phyloP scores from a whole-genome alignment of 2,888 invertebrate species.

The Rotaria socialis region DNA sequence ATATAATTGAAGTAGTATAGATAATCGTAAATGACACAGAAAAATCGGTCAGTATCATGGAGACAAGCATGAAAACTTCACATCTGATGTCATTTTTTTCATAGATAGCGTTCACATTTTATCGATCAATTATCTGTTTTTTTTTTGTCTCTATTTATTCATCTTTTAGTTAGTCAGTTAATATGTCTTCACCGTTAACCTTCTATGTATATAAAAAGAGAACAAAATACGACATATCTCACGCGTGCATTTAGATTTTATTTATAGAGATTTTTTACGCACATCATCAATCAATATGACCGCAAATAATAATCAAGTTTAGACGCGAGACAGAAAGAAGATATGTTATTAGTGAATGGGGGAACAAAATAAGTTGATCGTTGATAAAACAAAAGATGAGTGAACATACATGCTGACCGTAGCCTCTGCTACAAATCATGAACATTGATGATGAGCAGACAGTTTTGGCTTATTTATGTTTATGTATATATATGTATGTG shows the following conservation, averaged over 20 bases:
- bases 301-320: slow-evolving; percentile 18
- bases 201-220: background rate
- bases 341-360: background rate
- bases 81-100: background rate
- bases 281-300: background rate
- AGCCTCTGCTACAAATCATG: background rate
- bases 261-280: background rate
- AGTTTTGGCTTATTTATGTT: background rate
- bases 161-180: background rate
- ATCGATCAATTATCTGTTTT: background rate
- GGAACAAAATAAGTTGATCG: background rate
- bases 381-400: background rate
- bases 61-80: background rate
- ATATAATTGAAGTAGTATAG: background rate
- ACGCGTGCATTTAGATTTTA: background rate
- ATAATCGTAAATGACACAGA: background rate
- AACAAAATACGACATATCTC: background rate
- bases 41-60: slow-evolving; percentile 7
- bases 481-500: no score
- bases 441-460: background rate
- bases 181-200: background rate
- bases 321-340: background rate
- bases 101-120: background rate
- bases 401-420: background rate
- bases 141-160: background rate